Evolutionary conservation across 2,888 invertebrate species (phyloP).

Genomic region (Drosophila kokeensis): DNA sequence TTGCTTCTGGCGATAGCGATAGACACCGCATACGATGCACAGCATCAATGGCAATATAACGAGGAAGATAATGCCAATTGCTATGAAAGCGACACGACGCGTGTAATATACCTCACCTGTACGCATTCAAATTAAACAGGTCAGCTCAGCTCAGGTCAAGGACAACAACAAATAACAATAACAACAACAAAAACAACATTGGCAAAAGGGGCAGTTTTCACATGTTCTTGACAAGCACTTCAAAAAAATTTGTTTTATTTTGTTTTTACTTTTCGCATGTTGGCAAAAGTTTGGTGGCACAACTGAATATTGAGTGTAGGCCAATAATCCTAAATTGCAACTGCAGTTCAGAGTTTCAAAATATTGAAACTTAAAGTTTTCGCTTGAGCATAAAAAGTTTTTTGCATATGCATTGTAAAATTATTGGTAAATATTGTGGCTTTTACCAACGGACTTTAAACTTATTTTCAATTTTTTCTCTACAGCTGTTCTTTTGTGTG

Average conservation of each 20-base stretch:
- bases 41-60: conserved; percentile 89
- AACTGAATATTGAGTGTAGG: not conserved
- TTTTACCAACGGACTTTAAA: not conserved
- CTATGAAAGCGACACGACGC: conserved; percentile 90
- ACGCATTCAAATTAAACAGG: conserved; percentile 21
- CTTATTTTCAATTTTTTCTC: not conserved
- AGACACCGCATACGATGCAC: conserved; percentile 87
- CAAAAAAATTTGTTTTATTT: not conserved
- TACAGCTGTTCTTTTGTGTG: not conserved
- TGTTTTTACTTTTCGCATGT: not conserved
- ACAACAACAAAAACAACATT: not conserved
- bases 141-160: conserved; percentile 13
- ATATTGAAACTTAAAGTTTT: not conserved
- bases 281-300: not conserved
- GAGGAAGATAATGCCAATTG: conserved; percentile 90
- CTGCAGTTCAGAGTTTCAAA: not conserved
- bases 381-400: not conserved
- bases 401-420: not conserved
- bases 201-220: not conserved
- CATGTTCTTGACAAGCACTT: not conserved
- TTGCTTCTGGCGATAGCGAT: conserved; percentile 88
- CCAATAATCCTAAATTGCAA: not conserved
- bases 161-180: not conserved
- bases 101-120: conserved; percentile 89
- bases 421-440: not conserved